Evolutionary conservation across 2,797 vertebrate species (phyloP).

Genomic region (Antennarius maculatus): DNA sequence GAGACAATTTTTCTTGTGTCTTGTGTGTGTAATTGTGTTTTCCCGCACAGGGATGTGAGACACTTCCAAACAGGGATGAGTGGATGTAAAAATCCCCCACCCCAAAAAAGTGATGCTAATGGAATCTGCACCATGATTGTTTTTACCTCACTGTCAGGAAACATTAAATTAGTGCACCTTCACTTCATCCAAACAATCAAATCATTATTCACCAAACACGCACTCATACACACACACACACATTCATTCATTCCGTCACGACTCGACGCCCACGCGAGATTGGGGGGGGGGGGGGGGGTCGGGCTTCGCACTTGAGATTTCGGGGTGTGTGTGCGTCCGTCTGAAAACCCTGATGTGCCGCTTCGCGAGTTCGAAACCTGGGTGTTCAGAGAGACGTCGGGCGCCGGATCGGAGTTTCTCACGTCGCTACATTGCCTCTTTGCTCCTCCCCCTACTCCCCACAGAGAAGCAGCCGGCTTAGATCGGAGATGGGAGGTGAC

Average conservation of each 20-base stretch:
- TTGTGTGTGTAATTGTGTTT: slow-evolving; percentile 15
- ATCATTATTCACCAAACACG: not conserved
- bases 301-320: slow-evolving; percentile 47
- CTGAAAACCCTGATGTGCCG: slow-evolving; percentile 70
- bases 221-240: too few relatives aligned
- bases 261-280: not conserved
- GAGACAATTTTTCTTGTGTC: slow-evolving; percentile 33
- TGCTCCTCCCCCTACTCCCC: slow-evolving; percentile 5
- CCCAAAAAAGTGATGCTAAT: slow-evolving; percentile 22
- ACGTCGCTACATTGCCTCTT: slow-evolving; percentile 27
- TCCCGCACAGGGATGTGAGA: slow-evolving; percentile 31
- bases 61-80: slow-evolving; percentile 13
- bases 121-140: slow-evolving; percentile 26
- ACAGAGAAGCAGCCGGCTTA: slow-evolving; percentile 8
- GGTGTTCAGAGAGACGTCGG: slow-evolving; percentile 35
- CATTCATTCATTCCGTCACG: too few relatives aligned
- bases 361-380: slow-evolving; percentile 66
- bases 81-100: slow-evolving; percentile 30
- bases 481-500: slow-evolving; percentile 29
- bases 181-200: slow-evolving; percentile 34
- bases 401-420: slow-evolving; percentile 42
- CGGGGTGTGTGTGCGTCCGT: slow-evolving; percentile 30
- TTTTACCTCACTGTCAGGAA: slow-evolving; percentile 37
- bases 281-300: too few relatives aligned
- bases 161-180: slow-evolving; percentile 43